Base-by-base conservation (phyloP, 2,113 vertebrate genomes). In the Myotis davidii region DNA sequence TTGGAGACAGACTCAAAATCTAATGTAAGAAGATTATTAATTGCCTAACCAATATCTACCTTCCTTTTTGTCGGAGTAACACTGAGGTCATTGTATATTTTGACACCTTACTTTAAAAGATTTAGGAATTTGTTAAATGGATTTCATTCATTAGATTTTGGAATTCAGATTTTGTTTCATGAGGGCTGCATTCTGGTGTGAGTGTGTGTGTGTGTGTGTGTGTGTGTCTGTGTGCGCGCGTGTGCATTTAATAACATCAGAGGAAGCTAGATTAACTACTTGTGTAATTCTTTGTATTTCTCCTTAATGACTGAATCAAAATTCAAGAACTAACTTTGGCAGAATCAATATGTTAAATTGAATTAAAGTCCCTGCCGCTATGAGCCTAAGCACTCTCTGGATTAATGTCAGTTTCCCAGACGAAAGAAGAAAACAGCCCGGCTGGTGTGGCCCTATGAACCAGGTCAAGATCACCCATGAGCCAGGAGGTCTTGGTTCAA, bases 331-430 rank as follows among this genome's bases (percentile, higher is more conserved):
- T 67, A 16, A 90, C 8, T 94, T 97, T 96, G 54, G 23, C 37
- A 89, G 3, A 83, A 61, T 16, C 11, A 1, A 27, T 73, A 65
- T 83, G 59, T 64, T 96, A 79, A 54, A 96, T 96, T 96, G 97
- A 97, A 98, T 98, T 97, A 97, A 96, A 97, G 50, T 56, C 85
- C 48, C 52, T 97, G 65, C 64, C 94, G 12, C 79, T 7, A 0
- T 97, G 88, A 98, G 97, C 82, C 78, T 95, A 86, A 56, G 77
- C 21, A 9, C 25, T 91, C 18, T 95, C 37, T 85, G 95, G 85
- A 95, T 97, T 97, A 94, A 48, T 77, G 25, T 67, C 76, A 32
- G 39, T 91, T 91, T 92, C 86, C 77, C 0, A 1, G 95, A 94
- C 95, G 83, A 97, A 97, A 96, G 3, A 93, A 94, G 85, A 92